Base-by-base conservation (phyloP, 2,888 invertebrate species). In the Heliconius sara region DNA sequence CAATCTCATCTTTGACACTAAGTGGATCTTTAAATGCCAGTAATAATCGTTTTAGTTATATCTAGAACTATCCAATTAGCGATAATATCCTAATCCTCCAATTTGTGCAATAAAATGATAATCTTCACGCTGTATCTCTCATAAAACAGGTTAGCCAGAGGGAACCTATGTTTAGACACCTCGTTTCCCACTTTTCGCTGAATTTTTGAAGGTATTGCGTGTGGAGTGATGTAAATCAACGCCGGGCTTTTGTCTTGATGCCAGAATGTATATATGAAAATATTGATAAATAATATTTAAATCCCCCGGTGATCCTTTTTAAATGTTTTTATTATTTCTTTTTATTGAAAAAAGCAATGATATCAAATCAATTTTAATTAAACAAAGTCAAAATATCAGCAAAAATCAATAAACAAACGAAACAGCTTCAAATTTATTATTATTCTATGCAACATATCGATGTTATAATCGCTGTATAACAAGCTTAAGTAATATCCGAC, bases 401-500 rank as follows among this genome's bases (percentile, higher is more conserved):
- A 47, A 47, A 47, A 47, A 16, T 47, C 0, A 47, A 47, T 47
- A 16, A 47, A 47, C 47, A 47, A 47, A 47, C 19, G 16, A 47
- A 47, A 47, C 6, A 47, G 47, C 47, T 19, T 22, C 19, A 22
- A 52, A 52, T 0, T 7, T 52, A 52, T 19, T 52, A 52, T 7
- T 52, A 52, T 19, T 47, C 6, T 52, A 52, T 3, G 7, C 19
- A 52, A 52, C 7, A 52, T 19, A 52, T 47, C 47, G 47, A 47
- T 16, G 6, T 47, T 1, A 19, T 19, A 47, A 47, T 52, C 52
- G 52, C 19, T 7, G 22, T 3, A 22, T 52, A 73, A 60, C 34
- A 16, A 60, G 60, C 60, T 73, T 60, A 60, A 39, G 19, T 73
- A 73, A 60, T 60, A 60, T 73, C 57, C 57, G 34, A 57, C 34